These are phyloP conservation scores for Syngnathus floridae DNA, from an alignment of 2,113 vertebrate species.

Conservation along the genomic window DNA sequence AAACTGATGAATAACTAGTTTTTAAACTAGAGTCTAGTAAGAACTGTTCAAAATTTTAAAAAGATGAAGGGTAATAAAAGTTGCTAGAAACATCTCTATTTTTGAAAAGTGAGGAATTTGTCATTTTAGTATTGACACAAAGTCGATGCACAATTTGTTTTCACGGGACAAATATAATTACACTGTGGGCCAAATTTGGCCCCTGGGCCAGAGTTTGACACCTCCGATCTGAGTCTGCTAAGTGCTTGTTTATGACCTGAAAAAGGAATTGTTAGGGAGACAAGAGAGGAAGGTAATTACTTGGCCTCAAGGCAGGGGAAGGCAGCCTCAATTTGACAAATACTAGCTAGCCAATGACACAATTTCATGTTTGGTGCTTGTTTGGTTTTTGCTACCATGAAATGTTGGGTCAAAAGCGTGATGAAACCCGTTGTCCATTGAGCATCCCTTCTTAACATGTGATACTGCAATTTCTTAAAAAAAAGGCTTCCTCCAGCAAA, in stretches of 20 bases:
- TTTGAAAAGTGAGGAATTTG: too few species aligned
- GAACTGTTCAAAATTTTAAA: too few species aligned
- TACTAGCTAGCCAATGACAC: constrained; percentile 17
- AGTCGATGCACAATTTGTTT: too few species aligned
- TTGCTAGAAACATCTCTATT: too few species aligned
- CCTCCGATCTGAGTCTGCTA: too few species aligned
- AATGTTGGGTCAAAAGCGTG: background rate
- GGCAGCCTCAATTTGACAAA: constrained; percentile 31
- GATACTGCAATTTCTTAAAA: constrained; percentile 49
- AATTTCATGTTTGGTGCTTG: constrained; percentile 19
- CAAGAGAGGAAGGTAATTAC: constrained; percentile 24
- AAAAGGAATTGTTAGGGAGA: constrained; percentile 6
- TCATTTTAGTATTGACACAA: too few species aligned
- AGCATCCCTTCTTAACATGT: constrained; percentile 12
- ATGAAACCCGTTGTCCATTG: background rate
- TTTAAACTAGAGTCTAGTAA: too few species aligned
- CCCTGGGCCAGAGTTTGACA: too few species aligned
- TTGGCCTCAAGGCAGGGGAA: constrained; percentile 30
- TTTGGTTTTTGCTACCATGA: background rate
- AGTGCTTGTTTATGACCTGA: constrained; percentile 25
- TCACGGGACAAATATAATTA: too few species aligned
- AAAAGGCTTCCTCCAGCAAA: constrained; percentile 45
- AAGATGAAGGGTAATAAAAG: too few species aligned
- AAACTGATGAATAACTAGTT: too few species aligned
- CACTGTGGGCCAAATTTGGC: too few species aligned